Evolutionary conservation across 2,888 invertebrate genomes (phyloP).

Genomic region (Amiota communis): DNA sequence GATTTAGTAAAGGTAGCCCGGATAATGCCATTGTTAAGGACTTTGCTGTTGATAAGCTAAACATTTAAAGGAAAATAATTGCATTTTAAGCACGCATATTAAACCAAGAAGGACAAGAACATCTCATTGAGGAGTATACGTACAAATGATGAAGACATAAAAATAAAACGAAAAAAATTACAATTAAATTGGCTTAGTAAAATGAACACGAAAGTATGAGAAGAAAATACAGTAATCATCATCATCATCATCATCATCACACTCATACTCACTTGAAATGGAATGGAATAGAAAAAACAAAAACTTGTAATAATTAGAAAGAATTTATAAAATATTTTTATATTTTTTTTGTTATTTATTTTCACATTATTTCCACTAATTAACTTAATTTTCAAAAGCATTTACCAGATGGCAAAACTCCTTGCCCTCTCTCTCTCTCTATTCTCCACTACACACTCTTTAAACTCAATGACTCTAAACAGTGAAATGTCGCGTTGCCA

Average conservation of each 20-base stretch:
- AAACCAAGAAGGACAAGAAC: conserved; percentile 14
- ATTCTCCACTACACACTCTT: background rate
- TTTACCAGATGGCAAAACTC: background rate
- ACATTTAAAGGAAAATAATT: conserved; percentile 27
- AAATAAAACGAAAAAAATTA: background rate
- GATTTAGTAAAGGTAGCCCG: too few species aligned
- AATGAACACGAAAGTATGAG: background rate
- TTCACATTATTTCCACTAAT: conserved; percentile 13
- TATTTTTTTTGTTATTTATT: conserved; percentile 14
- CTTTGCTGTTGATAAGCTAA: conserved; percentile 14
- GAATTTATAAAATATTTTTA: conserved; percentile 15
- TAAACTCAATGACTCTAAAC: background rate
- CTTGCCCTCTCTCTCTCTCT: background rate
- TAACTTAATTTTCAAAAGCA: conserved; percentile 11
- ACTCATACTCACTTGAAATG: background rate
- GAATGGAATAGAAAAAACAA: conserved; percentile 6
- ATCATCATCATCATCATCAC: too few species aligned
- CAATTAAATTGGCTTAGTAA: background rate
- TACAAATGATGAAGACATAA: too few species aligned
- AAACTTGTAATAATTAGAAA: background rate
- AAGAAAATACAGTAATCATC: background rate
- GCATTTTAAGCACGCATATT: conserved; percentile 19
- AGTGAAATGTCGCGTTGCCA: conserved; percentile 17
- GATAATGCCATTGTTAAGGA: conserved; percentile 24
- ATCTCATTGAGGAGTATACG: background rate